phyloP scores from a whole-genome alignment of 2,888 invertebrate genomes.

The Oscheius sp. region DNA sequence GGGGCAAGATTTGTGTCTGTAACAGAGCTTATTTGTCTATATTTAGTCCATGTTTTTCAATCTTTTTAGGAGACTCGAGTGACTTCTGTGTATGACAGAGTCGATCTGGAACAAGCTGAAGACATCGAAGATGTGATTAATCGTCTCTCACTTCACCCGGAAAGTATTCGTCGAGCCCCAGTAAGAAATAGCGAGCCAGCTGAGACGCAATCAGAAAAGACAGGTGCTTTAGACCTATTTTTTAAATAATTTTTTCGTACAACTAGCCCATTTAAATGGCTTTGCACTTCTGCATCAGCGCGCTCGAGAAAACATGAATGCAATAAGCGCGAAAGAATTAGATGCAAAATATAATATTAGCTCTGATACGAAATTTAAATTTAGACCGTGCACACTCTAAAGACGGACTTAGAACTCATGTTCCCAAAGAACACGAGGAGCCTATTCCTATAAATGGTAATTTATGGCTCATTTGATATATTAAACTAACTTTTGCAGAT shows the following conservation, averaged over 20 bases:
- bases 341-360: not conserved
- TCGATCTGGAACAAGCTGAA: constrained; percentile 48
- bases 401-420: constrained; percentile 7
- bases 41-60: not conserved
- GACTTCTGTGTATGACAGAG: constrained; percentile 19
- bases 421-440: not conserved
- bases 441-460: constrained; percentile 11
- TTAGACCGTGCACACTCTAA: constrained; percentile 2
- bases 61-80: not conserved
- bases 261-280: not conserved
- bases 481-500: not conserved
- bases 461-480: not conserved
- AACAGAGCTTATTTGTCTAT: not conserved
- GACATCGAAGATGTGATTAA: constrained; percentile 53
- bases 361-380: not conserved
- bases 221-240: not conserved
- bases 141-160: constrained; percentile 37
- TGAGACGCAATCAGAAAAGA: constrained; percentile 11
- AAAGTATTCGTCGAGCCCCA: constrained; percentile 50
- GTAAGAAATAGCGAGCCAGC: constrained; percentile 34
- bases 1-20: not conserved
- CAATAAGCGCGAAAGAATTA: not conserved
- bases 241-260: not conserved
- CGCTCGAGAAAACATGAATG: constrained; percentile 19
- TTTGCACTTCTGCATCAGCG: not conserved